Conservation (phyloP, 2,113 vertebrate genomes). For the Phasianus colchicus region DNA sequence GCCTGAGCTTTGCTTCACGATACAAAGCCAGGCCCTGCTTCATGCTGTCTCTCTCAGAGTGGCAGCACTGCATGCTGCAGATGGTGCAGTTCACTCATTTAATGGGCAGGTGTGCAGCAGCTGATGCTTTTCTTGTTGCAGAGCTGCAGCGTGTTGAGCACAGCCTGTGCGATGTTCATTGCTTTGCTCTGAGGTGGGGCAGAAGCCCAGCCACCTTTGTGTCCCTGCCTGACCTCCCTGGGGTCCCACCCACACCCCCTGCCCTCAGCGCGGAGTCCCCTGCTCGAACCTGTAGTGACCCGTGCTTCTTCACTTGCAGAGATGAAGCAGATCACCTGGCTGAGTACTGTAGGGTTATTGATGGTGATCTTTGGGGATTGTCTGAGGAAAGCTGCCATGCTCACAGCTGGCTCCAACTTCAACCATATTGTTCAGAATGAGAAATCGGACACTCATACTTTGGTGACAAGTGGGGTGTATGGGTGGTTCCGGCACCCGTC, state of each 20-base stretch:
- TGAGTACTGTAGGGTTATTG: conserved; percentile 88
- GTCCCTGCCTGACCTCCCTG: not conserved
- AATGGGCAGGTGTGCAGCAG: accelerated
- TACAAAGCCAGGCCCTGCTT: accelerated
- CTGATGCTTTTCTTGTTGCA: accelerated
- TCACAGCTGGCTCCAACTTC: conserved; percentile 97
- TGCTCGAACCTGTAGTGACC: not conserved
- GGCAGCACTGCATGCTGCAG: too few relatives aligned
- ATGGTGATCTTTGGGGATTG: conserved; percentile 94
- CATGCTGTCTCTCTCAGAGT: accelerated
- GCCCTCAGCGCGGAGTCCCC: not conserved
- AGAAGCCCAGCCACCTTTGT: not conserved
- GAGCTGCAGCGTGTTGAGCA: accelerated
- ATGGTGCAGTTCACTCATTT: accelerated
- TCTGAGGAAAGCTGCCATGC: conserved; percentile 95
- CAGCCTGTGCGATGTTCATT: accelerated
- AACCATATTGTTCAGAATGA: conserved; percentile 99
- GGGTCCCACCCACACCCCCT: not conserved
- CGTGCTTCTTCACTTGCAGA: conserved; percentile 74
- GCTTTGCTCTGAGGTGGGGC: accelerated
- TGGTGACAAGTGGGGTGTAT: conserved; percentile 94
- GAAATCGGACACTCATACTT: conserved; percentile 91
- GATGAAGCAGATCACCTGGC: conserved; percentile 91
- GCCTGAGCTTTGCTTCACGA: accelerated
- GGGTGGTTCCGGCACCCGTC: conserved; percentile 94